Conservation (phyloP, 2,888 invertebrate genomes). For the Drosophila merina region DNA sequence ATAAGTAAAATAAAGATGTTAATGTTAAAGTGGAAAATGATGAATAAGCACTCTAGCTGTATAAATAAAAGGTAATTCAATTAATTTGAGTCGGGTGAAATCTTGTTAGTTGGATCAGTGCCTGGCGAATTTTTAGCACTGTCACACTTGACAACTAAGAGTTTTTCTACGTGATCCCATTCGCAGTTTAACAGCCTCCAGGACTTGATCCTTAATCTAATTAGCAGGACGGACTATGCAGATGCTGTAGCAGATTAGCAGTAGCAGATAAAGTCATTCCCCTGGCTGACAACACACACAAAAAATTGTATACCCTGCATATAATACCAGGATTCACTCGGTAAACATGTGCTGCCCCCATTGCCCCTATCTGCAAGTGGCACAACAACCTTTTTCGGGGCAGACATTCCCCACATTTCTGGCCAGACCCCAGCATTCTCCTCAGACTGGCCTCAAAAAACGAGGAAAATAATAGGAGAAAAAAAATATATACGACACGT, state of each 20-base stretch:
- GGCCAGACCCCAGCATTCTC: neutral
- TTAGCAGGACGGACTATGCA: constrained; percentile 21
- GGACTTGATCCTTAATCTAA: constrained; percentile 32
- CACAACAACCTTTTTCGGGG: constrained; percentile 33
- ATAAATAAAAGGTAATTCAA: no score
- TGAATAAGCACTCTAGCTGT: no score
- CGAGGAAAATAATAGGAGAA: constrained; percentile 36
- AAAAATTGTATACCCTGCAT: neutral
- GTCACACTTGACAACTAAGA: neutral
- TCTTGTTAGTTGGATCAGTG: no score
- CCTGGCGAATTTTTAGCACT: neutral
- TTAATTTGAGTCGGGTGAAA: no score
- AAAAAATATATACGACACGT: constrained; percentile 4
- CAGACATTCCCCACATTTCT: neutral
- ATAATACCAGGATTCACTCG: neutral
- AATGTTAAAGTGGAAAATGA: no score
- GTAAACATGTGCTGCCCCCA: neutral
- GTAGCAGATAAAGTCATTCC: constrained; percentile 26
- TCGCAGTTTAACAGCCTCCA: constrained; percentile 6
- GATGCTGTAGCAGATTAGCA: constrained; percentile 26
- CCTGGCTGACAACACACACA: neutral
- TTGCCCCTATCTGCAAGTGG: constrained; percentile 15
- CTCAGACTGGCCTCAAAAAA: constrained; percentile 16
- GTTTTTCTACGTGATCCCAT: constrained; percentile 8
- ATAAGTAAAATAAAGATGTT: no score